phyloP scores from a whole-genome alignment of 35 echinoderm and acorn worm genomes.

The Nesometra sesokonis region DNA sequence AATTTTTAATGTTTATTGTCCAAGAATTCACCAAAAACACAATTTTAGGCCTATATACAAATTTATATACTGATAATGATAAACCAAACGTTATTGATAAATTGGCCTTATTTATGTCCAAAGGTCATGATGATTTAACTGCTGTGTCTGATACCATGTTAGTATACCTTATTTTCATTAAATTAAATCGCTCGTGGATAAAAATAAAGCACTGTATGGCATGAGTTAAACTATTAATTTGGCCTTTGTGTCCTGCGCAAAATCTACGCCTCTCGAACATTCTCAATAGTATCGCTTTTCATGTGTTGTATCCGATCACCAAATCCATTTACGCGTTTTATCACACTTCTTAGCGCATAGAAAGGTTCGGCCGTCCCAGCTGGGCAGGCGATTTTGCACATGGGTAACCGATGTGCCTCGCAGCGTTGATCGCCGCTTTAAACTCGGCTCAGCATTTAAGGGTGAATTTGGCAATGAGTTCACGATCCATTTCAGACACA shows the following conservation, averaged over 20 bases:
- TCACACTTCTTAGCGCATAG: neutral
- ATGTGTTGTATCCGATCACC: neutral
- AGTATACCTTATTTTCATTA: neutral
- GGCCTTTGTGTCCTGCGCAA: neutral
- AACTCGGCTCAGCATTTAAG: neutral
- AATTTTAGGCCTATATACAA: too few relatives aligned
- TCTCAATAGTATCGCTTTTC: neutral
- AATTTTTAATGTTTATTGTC: too few relatives aligned
- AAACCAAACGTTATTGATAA: too few relatives aligned
- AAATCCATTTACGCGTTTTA: neutral
- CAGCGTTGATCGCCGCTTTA: neutral
- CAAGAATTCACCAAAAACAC: too few relatives aligned
- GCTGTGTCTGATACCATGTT: too few relatives aligned
- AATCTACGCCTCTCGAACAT: neutral
- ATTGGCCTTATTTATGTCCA: too few relatives aligned
- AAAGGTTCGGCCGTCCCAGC: neutral
- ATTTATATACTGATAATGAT: too few relatives aligned
- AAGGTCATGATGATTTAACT: too few relatives aligned
- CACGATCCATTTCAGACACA: neutral
- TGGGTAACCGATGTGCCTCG: neutral
- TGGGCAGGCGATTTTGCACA: neutral
- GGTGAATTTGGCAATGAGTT: neutral
- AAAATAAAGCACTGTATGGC: neutral
- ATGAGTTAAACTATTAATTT: neutral
- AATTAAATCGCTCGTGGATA: neutral